Evolutionary conservation across 2,888 invertebrate genomes (phyloP).

Genomic region (Brachynemurus nebulosus): DNA sequence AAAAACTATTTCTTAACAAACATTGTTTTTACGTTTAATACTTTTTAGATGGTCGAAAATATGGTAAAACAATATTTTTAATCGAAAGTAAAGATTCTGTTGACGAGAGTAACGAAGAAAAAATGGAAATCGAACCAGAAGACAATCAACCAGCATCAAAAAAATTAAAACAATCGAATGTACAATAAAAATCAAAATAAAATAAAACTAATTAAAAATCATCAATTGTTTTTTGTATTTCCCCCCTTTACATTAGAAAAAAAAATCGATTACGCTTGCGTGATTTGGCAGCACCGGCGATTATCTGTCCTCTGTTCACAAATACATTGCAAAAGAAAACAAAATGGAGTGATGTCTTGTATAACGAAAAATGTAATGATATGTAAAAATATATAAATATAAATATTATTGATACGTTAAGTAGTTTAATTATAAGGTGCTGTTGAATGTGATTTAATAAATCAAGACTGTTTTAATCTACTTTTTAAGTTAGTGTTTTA

Average conservation of each 20-base stretch:
- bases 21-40: conserved; percentile 4
- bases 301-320: too few relatives aligned
- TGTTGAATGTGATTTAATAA: conserved; percentile 1
- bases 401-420: neutral
- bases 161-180: conserved; percentile 21
- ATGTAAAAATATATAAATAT: conserved; percentile 1
- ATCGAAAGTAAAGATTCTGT: conserved; percentile 25
- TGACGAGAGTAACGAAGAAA: conserved; percentile 22
- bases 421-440: conserved; percentile 1
- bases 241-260: neutral
- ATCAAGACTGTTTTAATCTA: neutral
- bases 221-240: neutral
- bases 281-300: conserved; percentile 6
- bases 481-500: neutral
- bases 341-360: conserved; percentile 3
- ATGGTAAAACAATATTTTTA: conserved; percentile 39
- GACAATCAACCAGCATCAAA: conserved; percentile 24
- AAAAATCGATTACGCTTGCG: neutral
- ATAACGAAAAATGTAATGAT: conserved; percentile 1
- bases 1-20: neutral
- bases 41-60: conserved; percentile 32
- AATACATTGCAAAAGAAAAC: conserved; percentile 2
- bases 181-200: conserved; percentile 1
- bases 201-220: conserved; percentile 3
- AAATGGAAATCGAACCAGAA: conserved; percentile 23